Evolutionary conservation across 1,140 invertebrate species (phyloP).

Genomic region (Drosophila bifasciata): DNA sequence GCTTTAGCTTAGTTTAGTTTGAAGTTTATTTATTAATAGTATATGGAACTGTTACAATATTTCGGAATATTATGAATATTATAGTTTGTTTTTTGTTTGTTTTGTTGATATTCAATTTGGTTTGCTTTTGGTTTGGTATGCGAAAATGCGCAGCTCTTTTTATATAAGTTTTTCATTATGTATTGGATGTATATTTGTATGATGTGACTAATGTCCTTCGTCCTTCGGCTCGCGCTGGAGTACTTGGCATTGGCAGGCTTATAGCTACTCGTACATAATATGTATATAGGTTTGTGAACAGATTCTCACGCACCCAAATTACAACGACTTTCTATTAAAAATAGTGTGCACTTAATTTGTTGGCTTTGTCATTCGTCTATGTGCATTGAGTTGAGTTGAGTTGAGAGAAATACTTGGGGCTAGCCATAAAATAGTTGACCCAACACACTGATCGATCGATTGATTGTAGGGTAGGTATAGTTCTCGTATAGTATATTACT

Average conservation of each 20-base stretch:
- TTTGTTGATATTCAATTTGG: constrained; percentile 35
- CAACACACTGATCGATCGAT: constrained; percentile 5
- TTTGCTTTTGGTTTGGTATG: constrained; percentile 27
- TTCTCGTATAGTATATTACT: constrained; percentile 49
- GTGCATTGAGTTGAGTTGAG: constrained; percentile 48
- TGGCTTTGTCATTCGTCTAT: constrained; percentile 44
- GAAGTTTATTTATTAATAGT: constrained; percentile 72
- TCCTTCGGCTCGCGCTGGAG: constrained; percentile 26
- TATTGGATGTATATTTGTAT: constrained; percentile 16
- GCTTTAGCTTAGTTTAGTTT: constrained; percentile 27
- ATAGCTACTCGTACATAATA: constrained; percentile 39
- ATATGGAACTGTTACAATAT: constrained; percentile 78
- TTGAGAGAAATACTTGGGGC: constrained; percentile 24
- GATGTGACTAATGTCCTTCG: constrained; percentile 30
- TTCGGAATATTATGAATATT: constrained; percentile 59
- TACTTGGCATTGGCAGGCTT: constrained; percentile 53
- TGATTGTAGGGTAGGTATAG: constrained; percentile 21
- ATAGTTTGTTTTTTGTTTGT: constrained; percentile 46
- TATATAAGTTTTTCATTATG: constrained; percentile 8
- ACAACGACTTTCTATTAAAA: constrained; percentile 50
- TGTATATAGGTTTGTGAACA: constrained; percentile 22
- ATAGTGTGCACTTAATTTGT: constrained; percentile 45
- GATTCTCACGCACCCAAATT: constrained; percentile 23
- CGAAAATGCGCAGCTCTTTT: constrained; percentile 41
- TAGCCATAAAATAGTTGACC: constrained; percentile 30